Percentiles rank a stretch among this genome's conserved stretches.
Conservation (phyloP, 2,888 invertebrate species). For the Agonum fuliginosum region DNA sequence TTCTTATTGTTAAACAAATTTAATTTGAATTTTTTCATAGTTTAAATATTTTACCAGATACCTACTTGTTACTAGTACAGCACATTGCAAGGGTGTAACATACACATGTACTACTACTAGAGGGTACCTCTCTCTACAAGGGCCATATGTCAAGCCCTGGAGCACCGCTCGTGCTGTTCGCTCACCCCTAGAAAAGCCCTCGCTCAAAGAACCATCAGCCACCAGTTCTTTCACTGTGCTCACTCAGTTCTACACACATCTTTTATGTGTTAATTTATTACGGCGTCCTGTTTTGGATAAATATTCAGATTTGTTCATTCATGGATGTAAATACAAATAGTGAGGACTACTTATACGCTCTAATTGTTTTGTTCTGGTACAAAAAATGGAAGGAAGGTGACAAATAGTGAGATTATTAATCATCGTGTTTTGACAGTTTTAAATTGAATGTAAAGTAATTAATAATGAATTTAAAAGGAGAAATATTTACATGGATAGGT, state of each 20-base stretch:
- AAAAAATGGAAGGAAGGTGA: not conserved
- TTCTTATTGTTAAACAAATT: no score
- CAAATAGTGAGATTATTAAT: not conserved
- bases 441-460: not conserved
- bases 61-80: no score
- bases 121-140: no score
- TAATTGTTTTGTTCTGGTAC: not conserved
- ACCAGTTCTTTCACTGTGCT: constrained; percentile 21
- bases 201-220: constrained; percentile 49
- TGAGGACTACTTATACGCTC: not conserved
- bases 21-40: no score
- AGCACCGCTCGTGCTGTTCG: constrained; percentile 23
- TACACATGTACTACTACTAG: not conserved
- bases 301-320: constrained; percentile 49
- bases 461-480: not conserved
- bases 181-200: constrained; percentile 36
- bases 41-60: no score
- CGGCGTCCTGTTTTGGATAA: constrained; percentile 45
- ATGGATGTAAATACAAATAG: constrained; percentile 32
- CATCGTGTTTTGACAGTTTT: not conserved
- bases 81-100: not conserved
- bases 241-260: constrained; percentile 5
- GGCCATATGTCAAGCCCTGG: constrained; percentile 49
- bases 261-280: constrained; percentile 45
- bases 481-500: no score